Base-by-base conservation (phyloP, 2,888 invertebrate genomes). In the Hypercompe scribonia region DNA sequence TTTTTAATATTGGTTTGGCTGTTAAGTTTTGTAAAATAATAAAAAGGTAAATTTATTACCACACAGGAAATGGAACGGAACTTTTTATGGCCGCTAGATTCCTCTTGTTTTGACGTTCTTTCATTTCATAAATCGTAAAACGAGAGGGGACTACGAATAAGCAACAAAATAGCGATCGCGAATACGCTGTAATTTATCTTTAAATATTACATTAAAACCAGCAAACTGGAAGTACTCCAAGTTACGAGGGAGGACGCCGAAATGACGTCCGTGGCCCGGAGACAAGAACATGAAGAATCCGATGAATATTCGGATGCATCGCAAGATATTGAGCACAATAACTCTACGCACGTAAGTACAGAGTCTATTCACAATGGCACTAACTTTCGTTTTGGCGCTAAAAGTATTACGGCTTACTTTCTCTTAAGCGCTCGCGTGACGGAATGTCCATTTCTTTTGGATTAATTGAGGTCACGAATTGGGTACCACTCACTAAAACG, bases 381-480 rank as follows among this genome's bases (percentile, higher is more conserved):
- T 82, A 87, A 94, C 94, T 94, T 95, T 95, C 93, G 89, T 93
- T 93, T 94, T 92, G 91, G 90, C 91, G 92, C 90, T 92, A 88
- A 90, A 91, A 91, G 91, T 93, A 90, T 91, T 89, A 90, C 92
- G 83, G 86, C 86, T 88, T 87, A 95, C 95, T 95, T 95, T 95
- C 95, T 94, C 95, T 91, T 89, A 89, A 88, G 88, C 90, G 88
- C 80, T 94, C 89, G 93, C 94, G 92, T 95, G 94, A 90, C 86
- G 93, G 94, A 91, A 93, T 95, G 92, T 89, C 89, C 93, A 95
- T 95, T 94, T 95, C 95, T 95, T 95, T 94, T 92, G 87, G 86
- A 81, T 80, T 82, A 87, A 94, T 94, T 95, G 95, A 93, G 96
- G 96, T 96, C 96, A 96, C 88, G 87, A 87, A 82, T 91, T 89